Evolutionary conservation across 2,113 vertebrate species (phyloP).

Genomic region (Tamias sibiricus): DNA sequence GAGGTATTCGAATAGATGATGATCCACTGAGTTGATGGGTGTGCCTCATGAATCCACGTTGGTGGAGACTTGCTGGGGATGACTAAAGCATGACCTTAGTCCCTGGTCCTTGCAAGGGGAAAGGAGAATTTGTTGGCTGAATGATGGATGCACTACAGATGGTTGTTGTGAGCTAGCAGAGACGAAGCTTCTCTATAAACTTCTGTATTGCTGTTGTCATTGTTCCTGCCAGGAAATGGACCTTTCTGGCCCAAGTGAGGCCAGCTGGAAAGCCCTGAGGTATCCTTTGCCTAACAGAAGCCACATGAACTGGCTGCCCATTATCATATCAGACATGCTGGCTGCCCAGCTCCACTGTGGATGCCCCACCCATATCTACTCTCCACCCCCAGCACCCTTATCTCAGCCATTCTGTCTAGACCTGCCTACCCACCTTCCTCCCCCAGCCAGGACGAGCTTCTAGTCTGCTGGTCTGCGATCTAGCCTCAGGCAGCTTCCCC

Average conservation of each 20-base stretch:
- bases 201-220: not conserved
- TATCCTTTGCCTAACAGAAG: not conserved
- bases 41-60: not conserved
- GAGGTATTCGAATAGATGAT: not conserved
- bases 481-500: not conserved
- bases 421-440: not conserved
- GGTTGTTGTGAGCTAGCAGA: not conserved
- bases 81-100: not conserved
- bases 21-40: not conserved
- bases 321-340: not conserved
- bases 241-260: not conserved
- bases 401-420: not conserved
- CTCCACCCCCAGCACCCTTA: not conserved
- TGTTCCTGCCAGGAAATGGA: not conserved
- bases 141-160: not conserved
- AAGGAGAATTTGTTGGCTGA: not conserved
- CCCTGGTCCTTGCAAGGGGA: not conserved
- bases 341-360: fast-evolving
- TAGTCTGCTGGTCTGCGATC: not conserved
- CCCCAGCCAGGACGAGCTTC: not conserved
- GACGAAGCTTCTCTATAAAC: not conserved
- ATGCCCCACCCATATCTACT: not conserved
- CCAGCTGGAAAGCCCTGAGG: not conserved
- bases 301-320: not conserved
- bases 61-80: not conserved